phyloP scores from a whole-genome alignment of 2,113 vertebrate species.

The Acanthochromis polyacanthus region DNA sequence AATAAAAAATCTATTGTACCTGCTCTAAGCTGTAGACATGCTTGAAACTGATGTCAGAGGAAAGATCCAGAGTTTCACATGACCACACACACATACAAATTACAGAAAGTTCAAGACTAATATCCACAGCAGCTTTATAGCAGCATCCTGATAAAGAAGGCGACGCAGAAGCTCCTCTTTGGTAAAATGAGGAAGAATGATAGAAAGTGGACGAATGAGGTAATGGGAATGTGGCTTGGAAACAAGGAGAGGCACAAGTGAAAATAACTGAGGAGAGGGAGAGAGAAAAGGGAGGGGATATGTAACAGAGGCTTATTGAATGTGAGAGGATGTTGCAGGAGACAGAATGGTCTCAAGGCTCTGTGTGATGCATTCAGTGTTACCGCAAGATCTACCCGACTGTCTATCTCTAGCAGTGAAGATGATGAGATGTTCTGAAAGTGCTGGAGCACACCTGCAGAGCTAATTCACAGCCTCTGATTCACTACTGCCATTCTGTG shows the following conservation, averaged over 20 bases:
- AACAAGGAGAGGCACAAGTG: slow-evolving; percentile 52
- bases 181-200: slow-evolving; percentile 47
- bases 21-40: slow-evolving; percentile 43
- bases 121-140: slow-evolving; percentile 37
- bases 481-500: slow-evolving; percentile 47
- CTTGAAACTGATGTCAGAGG: slow-evolving; percentile 57
- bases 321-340: slow-evolving; percentile 45
- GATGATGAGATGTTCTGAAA: slow-evolving; percentile 79
- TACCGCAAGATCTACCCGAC: slow-evolving; percentile 54
- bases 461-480: slow-evolving; percentile 77
- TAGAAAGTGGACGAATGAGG: slow-evolving; percentile 47
- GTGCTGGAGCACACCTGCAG: slow-evolving; percentile 72
- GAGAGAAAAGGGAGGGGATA: slow-evolving; percentile 23
- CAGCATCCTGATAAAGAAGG: slow-evolving; percentile 36
- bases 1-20: slow-evolving; percentile 69
- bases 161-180: slow-evolving; percentile 37
- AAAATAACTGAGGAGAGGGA: slow-evolving; percentile 29
- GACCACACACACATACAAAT: slow-evolving; percentile 48
- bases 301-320: slow-evolving; percentile 48
- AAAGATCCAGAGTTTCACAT: slow-evolving; percentile 34
- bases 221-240: slow-evolving; percentile 31
- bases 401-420: slow-evolving; percentile 71
- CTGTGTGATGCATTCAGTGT: slow-evolving; percentile 54
- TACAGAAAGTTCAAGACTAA: slow-evolving; percentile 51
- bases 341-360: slow-evolving; percentile 52